A percentile compares a stretch with the other conserved stretches of the same genome.
Evolutionary conservation across 2,797 vertebrate genomes (phyloP).

Genomic region (Pantherophis vulpinus): DNA sequence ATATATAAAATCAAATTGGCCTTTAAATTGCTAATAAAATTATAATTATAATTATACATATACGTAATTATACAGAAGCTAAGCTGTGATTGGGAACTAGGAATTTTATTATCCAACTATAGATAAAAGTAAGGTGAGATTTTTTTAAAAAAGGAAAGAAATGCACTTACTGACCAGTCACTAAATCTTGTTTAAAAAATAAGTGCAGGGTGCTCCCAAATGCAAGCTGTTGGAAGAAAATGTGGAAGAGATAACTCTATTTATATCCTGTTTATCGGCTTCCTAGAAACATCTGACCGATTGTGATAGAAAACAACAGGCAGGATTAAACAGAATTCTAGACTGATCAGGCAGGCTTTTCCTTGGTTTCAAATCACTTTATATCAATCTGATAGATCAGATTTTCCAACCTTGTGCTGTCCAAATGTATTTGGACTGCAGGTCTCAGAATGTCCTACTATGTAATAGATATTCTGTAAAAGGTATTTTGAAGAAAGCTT

Average conservation of each 20-base stretch:
- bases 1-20: background rate
- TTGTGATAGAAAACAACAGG: background rate
- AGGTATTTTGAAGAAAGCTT: conserved; percentile 41
- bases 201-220: background rate
- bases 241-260: background rate
- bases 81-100: background rate
- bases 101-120: background rate
- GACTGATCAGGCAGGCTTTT: background rate
- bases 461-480: conserved; percentile 21
- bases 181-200: background rate
- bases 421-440: background rate
- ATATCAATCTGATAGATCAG: conserved; percentile 32
- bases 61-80: background rate
- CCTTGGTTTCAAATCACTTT: conserved; percentile 9
- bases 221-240: background rate
- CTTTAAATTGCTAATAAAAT: background rate
- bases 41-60: no score
- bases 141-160: background rate
- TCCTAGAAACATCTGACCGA: background rate
- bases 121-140: background rate
- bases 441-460: conserved; percentile 15
- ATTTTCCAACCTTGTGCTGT: background rate
- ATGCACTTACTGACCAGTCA: background rate
- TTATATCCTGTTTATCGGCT: background rate
- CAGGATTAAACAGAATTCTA: background rate